These are phyloP conservation scores for Fukomys damarensis DNA, from an alignment of 2,113 vertebrate species.

Conservation along the genomic window DNA sequence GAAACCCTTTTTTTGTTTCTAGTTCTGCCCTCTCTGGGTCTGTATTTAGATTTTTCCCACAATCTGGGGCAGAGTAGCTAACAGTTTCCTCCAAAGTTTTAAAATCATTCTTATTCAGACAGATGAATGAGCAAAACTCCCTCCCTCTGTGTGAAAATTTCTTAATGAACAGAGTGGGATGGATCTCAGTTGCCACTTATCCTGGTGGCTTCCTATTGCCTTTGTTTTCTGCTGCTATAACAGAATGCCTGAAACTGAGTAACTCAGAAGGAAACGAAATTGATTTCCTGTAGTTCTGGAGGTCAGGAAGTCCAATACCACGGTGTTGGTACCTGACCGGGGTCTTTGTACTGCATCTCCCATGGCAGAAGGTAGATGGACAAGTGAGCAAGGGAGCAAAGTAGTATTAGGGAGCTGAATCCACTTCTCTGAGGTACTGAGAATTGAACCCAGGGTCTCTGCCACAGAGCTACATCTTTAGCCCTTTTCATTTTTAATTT, in stretches of 20 bases:
- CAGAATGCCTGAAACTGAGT: background rate
- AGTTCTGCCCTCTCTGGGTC: background rate
- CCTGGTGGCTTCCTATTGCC: background rate
- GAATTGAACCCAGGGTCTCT: background rate
- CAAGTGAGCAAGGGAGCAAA: background rate
- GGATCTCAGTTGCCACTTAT: background rate
- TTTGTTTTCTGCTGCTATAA: background rate
- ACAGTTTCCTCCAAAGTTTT: background rate
- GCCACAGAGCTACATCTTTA: background rate
- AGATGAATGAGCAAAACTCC: background rate
- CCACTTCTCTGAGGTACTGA: background rate
- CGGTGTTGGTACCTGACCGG: background rate
- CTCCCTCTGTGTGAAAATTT: background rate
- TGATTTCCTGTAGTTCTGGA: background rate
- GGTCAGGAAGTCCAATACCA: background rate
- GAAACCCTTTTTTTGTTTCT: background rate
- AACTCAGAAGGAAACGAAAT: background rate
- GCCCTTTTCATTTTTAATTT: background rate
- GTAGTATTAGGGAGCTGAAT: background rate
- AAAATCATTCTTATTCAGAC: background rate
- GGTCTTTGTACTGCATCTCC: background rate
- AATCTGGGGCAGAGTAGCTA: background rate
- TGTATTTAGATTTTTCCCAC: background rate
- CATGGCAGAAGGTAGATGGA: background rate
- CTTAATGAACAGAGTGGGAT: background rate